Base-by-base conservation (phyloP, 2,888 invertebrate genomes). In the Dicyrtomina minuta region DNA sequence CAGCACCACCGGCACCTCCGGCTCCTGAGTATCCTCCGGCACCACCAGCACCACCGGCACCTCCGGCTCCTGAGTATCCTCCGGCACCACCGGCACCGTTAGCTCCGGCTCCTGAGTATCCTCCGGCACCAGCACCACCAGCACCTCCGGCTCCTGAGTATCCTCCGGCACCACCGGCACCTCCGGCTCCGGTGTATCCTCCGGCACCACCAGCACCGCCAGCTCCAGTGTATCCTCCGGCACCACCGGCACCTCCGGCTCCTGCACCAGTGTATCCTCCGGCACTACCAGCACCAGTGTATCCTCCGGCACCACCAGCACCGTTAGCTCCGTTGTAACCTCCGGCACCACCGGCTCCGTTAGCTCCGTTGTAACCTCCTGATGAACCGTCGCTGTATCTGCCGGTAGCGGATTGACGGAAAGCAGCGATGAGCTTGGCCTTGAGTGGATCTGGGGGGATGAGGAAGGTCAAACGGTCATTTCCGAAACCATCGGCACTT, bases 401-500 rank as follows among this genome's bases (percentile, higher is more conserved):
- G 8, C 51, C 68, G 49, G 53, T 20, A 15, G 68, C 41, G 20
- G 41, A 51, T 44, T 68, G 68, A 27, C 55, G 61, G 68, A 62
- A 68, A 44, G 61, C 62, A 62, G 68, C 68, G 43, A 68, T 55
- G 26, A 68, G 61, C 27, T 53, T 51, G 27, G 68, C 68, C 68
- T 68, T 61, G 62, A 68, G 68, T 53, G 68, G 68, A 68, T 68
- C 68, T 68, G 68, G 68, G 44, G 68, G 68, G 62, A 68, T 68
- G 68, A 68, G 68, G 27, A 68, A 55, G 13, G 17, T 13, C 44
- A 68, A 61, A 24, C 68, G 53, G 62, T 12, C 20, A 5, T 12
- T 12, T 39, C 62, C 49, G 17, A 5, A 15, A 26, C 61, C 26
- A 33, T 49, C 61, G 27, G 49, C 44, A 27, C 49, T 59, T 15